A percentile compares a stretch with the other conserved stretches of the same genome.
Conservation (phyloP, 2,888 invertebrate species). For the Drosophila kanekoi region DNA sequence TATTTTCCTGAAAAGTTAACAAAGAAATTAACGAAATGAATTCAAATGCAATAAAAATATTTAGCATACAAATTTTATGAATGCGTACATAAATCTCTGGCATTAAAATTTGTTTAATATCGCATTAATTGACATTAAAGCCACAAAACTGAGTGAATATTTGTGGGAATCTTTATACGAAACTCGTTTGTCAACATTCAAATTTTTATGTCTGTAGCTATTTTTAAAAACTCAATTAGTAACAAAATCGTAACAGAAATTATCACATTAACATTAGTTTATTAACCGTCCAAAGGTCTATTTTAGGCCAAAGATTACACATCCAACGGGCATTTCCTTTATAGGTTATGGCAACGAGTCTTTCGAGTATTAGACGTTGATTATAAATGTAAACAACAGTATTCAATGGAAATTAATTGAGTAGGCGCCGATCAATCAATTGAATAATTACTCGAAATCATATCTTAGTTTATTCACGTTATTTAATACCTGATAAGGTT, state of each 20-base stretch:
- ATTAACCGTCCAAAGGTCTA: conserved; percentile 10
- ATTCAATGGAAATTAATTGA: background rate
- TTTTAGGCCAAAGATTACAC: conserved; percentile 6
- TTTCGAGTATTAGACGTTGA: no score
- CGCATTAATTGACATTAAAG: background rate
- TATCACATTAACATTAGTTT: conserved; percentile 34
- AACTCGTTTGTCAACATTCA: conserved; percentile 39
- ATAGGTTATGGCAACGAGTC: background rate
- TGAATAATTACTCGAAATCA: conserved; percentile 12
- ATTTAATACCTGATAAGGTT: conserved; percentile 16
- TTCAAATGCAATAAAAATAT: background rate
- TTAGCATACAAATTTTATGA: background rate
- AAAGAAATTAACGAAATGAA: background rate
- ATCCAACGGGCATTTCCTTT: conserved; percentile 4
- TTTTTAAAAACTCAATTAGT: conserved; percentile 47
- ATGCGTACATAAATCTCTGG: background rate
- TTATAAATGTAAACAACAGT: background rate
- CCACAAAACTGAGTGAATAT: background rate
- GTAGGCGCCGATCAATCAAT: conserved; percentile 13
- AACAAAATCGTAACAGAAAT: conserved; percentile 19
- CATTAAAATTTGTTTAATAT: background rate
- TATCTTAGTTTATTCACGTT: background rate
- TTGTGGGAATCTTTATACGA: conserved; percentile 12
- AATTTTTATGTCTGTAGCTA: conserved; percentile 25
- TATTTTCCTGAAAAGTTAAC: no score